Evolutionary conservation across 2,888 invertebrate species (phyloP).

Genomic region (Leptarthrus brevirostris): DNA sequence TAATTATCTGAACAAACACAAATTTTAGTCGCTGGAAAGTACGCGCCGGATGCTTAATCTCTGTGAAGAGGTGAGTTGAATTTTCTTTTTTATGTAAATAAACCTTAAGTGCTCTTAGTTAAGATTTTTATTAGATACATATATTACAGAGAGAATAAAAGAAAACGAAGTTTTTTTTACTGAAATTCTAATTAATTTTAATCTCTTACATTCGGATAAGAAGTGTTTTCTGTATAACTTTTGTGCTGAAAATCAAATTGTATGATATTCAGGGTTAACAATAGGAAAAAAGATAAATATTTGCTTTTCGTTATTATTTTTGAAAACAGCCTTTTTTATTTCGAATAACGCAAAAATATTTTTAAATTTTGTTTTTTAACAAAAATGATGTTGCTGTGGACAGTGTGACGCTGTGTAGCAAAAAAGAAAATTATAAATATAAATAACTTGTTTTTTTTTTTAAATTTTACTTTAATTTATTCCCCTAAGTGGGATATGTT

Average conservation of each 20-base stretch:
- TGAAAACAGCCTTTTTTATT: conserved; percentile 32
- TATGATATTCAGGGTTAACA: conserved; percentile 27
- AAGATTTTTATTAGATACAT: background rate
- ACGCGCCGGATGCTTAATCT: conserved; percentile 91
- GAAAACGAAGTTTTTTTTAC: no score
- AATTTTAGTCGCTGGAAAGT: conserved; percentile 81
- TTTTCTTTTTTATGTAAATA: background rate
- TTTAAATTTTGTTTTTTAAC: conserved; percentile 26
- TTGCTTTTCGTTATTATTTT: conserved; percentile 30
- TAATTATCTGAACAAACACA: conserved; percentile 69
- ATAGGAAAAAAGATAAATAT: conserved; percentile 1
- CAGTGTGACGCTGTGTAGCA: conserved; percentile 59
- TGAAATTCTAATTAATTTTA: background rate
- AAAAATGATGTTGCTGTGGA: conserved; percentile 58
- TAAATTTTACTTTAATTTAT: conserved; percentile 7
- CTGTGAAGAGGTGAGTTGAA: conserved; percentile 87
- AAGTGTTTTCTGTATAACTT: conserved; percentile 7
- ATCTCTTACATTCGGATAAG: background rate
- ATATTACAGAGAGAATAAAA: background rate
- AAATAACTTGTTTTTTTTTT: conserved; percentile 2
- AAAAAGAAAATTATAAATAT: conserved; percentile 48
- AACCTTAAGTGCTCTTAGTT: background rate
- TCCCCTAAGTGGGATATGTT: no score
- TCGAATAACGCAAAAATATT: conserved; percentile 16
- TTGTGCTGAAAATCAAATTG: conserved; percentile 6